These are phyloP conservation scores for Sparus aurata DNA, from an alignment of 2,797 vertebrate genomes.

Conservation along the genomic window DNA sequence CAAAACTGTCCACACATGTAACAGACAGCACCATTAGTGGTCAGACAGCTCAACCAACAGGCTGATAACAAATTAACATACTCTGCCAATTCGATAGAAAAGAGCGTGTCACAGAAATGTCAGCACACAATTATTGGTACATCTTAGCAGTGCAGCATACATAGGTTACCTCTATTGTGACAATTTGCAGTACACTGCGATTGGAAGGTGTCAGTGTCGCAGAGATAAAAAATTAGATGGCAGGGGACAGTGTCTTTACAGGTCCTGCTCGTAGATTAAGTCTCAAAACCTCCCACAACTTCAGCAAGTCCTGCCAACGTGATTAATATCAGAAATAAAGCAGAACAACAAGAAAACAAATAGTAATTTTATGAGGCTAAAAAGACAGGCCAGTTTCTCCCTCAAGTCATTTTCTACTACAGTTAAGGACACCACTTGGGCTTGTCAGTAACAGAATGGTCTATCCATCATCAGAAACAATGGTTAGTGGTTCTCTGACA, in stretches of 20 bases:
- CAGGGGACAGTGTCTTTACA: not conserved
- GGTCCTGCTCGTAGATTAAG: not conserved
- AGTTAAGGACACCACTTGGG: not conserved
- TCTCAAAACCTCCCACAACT: not conserved
- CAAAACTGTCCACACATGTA: constrained; percentile 30
- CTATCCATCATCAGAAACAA: not conserved
- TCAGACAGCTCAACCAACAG: constrained; percentile 63
- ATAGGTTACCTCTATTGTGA: not conserved
- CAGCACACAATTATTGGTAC: constrained; percentile 47
- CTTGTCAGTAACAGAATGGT: not conserved
- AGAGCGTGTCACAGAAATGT: constrained; percentile 59
- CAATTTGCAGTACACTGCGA: not conserved
- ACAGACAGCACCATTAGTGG: constrained; percentile 55
- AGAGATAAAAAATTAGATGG: not conserved
- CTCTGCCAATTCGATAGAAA: constrained; percentile 43
- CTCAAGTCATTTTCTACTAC: not conserved
- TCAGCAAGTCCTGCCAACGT: not conserved
- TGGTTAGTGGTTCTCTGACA: not conserved
- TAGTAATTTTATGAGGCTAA: not conserved
- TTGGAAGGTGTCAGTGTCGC: not conserved
- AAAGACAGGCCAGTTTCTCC: not conserved
- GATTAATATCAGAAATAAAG: not conserved
- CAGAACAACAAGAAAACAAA: not conserved
- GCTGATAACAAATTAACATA: constrained; percentile 61
- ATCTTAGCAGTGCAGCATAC: constrained; percentile 22